Evolutionary conservation across 1,140 invertebrate genomes (phyloP).

Genomic region (Listronotus oregonensis): DNA sequence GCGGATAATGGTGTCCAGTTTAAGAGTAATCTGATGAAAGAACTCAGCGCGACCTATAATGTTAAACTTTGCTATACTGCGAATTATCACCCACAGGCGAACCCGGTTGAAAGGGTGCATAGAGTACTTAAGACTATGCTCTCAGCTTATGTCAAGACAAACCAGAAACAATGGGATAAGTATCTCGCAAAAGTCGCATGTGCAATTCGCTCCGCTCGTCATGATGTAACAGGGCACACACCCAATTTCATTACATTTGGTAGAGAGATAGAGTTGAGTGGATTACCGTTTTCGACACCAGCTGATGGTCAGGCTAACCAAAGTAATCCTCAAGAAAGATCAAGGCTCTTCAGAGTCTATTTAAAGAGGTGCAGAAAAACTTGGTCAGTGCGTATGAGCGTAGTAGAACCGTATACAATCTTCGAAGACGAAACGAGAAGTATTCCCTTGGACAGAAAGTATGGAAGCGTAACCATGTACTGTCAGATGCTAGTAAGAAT

Average conservation of each 20-base stretch:
- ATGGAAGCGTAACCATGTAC: conserved; percentile 14
- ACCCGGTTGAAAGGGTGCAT: conserved; percentile 40
- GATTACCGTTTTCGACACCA: no score
- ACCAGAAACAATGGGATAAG: conserved; percentile 48
- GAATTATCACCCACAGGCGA: neutral
- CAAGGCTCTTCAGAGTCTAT: no score
- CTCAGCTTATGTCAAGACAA: conserved; percentile 39
- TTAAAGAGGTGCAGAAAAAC: no score
- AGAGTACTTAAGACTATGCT: conserved; percentile 47
- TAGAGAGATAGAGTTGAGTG: neutral
- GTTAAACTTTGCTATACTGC: conserved; percentile 7
- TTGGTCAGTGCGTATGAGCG: no score
- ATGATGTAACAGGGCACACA: conserved; percentile 47
- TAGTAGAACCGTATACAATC: neutral
- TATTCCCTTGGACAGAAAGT: conserved; percentile 6
- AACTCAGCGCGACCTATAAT: conserved; percentile 15
- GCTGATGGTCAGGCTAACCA: no score
- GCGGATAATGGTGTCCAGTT: no score
- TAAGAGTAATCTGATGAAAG: no score
- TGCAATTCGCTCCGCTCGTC: conserved; percentile 45
- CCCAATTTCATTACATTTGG: conserved; percentile 43
- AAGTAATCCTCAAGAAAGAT: no score
- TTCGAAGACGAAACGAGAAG: neutral
- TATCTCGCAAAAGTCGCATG: conserved; percentile 38
- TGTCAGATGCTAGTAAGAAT: conserved; percentile 22